phyloP scores from a whole-genome alignment of 2,888 invertebrate species.

The Tipula unca region DNA sequence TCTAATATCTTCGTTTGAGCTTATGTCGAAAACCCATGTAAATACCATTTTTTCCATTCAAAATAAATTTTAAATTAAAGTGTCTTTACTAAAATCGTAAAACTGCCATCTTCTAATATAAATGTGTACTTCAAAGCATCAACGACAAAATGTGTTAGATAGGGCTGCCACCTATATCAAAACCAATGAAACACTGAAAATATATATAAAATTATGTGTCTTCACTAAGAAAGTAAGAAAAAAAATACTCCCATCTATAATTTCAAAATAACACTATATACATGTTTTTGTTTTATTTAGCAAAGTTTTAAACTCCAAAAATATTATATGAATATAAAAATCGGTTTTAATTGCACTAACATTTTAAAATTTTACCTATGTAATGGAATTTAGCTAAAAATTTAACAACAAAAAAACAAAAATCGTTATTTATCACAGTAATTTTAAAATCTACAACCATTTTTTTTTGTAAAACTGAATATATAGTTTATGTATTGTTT shows the following conservation, averaged over 20 bases:
- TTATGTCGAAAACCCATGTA: too few species aligned
- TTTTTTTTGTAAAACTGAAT: background rate
- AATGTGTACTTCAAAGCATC: background rate
- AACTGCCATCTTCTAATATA: background rate
- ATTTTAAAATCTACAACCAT: background rate
- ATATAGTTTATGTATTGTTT: background rate
- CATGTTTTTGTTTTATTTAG: background rate
- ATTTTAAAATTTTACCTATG: background rate
- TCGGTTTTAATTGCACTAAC: background rate
- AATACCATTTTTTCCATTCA: too few species aligned
- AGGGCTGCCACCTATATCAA: background rate
- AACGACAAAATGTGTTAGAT: background rate
- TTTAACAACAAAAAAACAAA: background rate
- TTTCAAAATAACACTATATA: conserved; percentile 1
- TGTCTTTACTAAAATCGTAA: background rate
- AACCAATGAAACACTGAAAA: background rate
- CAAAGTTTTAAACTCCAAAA: background rate
- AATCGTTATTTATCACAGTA: conserved; percentile 3
- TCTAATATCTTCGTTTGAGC: too few species aligned
- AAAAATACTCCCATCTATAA: background rate
- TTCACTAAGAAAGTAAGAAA: background rate
- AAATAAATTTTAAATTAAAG: background rate
- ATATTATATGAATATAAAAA: background rate
- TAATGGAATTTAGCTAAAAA: background rate
- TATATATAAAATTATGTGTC: background rate